phyloP scores from a whole-genome alignment of 2,888 invertebrate species.

The Nowickia ferox region DNA sequence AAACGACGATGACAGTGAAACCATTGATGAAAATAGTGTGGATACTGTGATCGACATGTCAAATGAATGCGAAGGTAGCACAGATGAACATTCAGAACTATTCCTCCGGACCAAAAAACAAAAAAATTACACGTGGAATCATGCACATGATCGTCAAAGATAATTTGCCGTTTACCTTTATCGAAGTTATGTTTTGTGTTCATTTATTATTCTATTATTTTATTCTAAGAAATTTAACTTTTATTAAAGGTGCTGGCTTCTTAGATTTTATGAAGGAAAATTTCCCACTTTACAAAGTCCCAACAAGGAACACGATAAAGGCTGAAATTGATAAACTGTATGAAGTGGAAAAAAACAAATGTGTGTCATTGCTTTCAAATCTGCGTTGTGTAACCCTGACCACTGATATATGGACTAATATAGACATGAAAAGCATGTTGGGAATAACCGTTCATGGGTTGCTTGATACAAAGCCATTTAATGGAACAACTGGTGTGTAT shows the following conservation, averaged over 20 bases:
- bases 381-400: constrained; percentile 24
- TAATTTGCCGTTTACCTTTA: neutral
- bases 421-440: constrained; percentile 27
- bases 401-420: constrained; percentile 38
- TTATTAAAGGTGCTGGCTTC: constrained; percentile 3
- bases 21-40: too few species aligned
- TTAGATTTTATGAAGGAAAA: constrained; percentile 3
- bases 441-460: constrained; percentile 37
- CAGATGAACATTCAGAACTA: too few species aligned
- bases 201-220: too few species aligned
- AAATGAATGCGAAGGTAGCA: too few species aligned
- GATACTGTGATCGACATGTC: too few species aligned
- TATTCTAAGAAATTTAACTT: too few species aligned
- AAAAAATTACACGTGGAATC: constrained; percentile 25
- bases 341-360: too few species aligned
- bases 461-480: constrained; percentile 18
- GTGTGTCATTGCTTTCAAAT: too few species aligned
- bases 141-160: too few species aligned
- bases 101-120: too few species aligned
- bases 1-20: too few species aligned
- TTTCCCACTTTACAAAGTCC: constrained; percentile 7
- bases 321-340: constrained; percentile 9
- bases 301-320: neutral
- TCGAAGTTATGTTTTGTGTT: too few species aligned
- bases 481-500: constrained; percentile 26